Base-by-base conservation (phyloP, 2,113 vertebrate species). In the Mugil cephalus region DNA sequence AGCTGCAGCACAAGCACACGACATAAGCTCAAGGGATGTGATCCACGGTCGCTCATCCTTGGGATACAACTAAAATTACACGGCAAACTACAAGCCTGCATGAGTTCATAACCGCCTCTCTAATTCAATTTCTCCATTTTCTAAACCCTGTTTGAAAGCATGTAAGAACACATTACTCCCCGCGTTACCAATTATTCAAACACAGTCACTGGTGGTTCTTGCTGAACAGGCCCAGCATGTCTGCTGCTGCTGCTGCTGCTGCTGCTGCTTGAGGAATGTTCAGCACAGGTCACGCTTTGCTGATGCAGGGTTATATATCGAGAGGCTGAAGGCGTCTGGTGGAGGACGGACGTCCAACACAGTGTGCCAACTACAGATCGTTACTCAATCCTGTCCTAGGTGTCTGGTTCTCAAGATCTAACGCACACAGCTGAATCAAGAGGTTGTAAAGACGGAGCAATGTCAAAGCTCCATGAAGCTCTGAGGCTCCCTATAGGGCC, bases 371-470 rank as follows among this genome's bases (percentile, higher is more conserved):
- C 80, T 69, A 74, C 67, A 59, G 53, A 10, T 50, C 15, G 88
- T 74, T 58, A 87, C 79, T 76, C 77, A 79, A 87, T 69, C 83
- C 75, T 17, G 51, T 13, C 50, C 63, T 19, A 19, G 79, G 77
- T 78, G 71, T 83, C 56, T 43, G 46, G 62, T 87, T 86, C 48
- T 60, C 42, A 19, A 10, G 35, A 34, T 21, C 69, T 35, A 56
- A 42, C 7, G n/a, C 69, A 55, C 62, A 17, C 51, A 45, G 60
- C 39, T 18, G 34, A 36, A 66, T 21, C 21, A 42, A 10, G 40
- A 21, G 69, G 15, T 30, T 8, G 46, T 0, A 21, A 42, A 11
- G 4, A 0, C 67, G 8, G 38, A 4, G 14, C 50, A 43, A 71
- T 60, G 62, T 79, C 75, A 65, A 51, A 48, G 47, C 50, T 42